Conservation (phyloP, 2,113 vertebrate species). For the Catharus fuscescens region DNA sequence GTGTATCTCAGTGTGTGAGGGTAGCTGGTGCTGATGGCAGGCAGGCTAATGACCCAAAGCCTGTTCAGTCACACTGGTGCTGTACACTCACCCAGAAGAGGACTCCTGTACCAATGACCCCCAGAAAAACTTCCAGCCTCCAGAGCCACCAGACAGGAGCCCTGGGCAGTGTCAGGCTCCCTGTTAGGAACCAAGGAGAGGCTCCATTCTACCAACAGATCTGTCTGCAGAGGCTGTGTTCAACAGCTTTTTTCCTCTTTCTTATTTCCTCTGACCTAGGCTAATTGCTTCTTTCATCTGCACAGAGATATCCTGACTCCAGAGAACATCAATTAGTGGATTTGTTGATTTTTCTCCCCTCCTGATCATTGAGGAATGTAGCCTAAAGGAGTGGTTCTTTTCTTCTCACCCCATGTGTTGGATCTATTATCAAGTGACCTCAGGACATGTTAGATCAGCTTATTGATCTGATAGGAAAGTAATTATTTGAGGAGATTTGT, state of each 20-base stretch:
- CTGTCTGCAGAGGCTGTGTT: not conserved
- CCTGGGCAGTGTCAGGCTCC: not conserved
- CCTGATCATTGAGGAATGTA: not conserved
- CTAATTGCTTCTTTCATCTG: slow-evolving; percentile 27
- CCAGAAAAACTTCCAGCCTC: not conserved
- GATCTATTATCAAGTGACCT: not conserved
- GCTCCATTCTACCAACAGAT: not conserved
- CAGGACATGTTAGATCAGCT: not conserved
- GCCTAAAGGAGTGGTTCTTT: not conserved
- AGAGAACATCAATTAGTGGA: rapidly evolving
- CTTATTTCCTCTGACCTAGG: slow-evolving; percentile 6
- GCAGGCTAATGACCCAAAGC: not conserved
- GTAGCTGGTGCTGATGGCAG: not conserved
- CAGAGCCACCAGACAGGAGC: not conserved
- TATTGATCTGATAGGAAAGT: not conserved
- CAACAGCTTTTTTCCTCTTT: not conserved
- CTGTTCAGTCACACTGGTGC: not conserved
- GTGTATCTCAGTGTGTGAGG: not conserved
- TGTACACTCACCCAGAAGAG: not conserved
- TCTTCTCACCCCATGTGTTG: not conserved
- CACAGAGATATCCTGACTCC: not conserved
- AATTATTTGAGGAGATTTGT: not conserved
- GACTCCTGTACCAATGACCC: not conserved
- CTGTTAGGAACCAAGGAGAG: not conserved
- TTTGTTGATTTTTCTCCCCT: not conserved